A percentile compares a stretch with the other conserved stretches of the same genome.
Conservation (phyloP, 2,113 vertebrate species). For the Thinocorus orbignyianus region DNA sequence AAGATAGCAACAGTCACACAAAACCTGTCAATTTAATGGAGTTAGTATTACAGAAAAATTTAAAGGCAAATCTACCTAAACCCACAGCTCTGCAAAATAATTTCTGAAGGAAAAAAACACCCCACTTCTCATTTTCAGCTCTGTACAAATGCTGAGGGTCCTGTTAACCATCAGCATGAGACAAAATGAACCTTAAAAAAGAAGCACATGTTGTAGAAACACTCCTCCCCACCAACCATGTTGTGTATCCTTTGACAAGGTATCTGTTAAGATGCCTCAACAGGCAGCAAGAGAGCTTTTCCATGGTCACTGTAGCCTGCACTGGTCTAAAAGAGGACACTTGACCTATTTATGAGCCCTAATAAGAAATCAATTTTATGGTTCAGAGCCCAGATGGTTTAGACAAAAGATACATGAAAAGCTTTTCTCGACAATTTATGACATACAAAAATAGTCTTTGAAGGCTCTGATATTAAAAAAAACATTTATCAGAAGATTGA, state of each 20-base stretch:
- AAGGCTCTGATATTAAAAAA: neutral
- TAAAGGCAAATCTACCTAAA: conserved; percentile 11
- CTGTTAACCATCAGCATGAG: neutral
- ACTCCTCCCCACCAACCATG: neutral
- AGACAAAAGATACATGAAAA: neutral
- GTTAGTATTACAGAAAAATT: neutral
- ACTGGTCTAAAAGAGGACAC: neutral
- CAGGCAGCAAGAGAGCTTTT: neutral
- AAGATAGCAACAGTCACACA: conserved; percentile 25
- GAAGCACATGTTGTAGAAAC: neutral
- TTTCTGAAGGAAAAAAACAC: neutral
- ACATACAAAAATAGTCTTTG: neutral
- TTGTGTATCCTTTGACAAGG: neutral
- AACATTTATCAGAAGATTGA: neutral
- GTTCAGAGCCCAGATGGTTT: neutral
- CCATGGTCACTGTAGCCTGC: neutral
- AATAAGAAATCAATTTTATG: neutral
- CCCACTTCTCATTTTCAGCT: neutral
- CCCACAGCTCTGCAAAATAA: neutral
- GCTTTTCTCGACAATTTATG: neutral
- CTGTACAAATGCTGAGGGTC: neutral
- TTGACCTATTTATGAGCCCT: neutral
- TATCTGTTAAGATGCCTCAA: neutral
- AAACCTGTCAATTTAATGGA: neutral
- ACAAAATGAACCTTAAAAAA: neutral